phyloP scores from a whole-genome alignment of 2,888 invertebrate genomes.

The Parascotia fuliginaria region DNA sequence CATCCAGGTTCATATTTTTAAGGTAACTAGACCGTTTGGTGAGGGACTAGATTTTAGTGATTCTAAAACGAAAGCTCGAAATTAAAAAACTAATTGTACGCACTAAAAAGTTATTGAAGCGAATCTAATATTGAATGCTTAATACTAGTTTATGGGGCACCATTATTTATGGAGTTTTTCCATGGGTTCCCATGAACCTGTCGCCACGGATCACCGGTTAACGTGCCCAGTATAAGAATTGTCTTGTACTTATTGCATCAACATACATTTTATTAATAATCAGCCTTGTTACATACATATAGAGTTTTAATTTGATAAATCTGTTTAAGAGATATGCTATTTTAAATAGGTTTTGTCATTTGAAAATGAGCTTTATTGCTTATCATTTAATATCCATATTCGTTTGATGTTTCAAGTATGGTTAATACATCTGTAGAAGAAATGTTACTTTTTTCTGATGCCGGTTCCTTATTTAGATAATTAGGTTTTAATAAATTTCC shows the following conservation, averaged over 20 bases:
- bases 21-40: no score
- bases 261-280: background rate
- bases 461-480: constrained; percentile 1
- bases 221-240: constrained; percentile 28
- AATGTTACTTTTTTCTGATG: constrained; percentile 2
- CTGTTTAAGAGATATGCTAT: no score
- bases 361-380: no score
- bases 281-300: background rate
- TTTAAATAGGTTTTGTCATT: no score
- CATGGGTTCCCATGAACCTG: constrained; percentile 41
- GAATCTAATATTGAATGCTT: constrained; percentile 61
- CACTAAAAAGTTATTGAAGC: constrained; percentile 30
- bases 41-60: no score
- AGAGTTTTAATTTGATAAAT: no score
- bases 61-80: no score
- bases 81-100: background rate
- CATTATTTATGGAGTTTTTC: constrained; percentile 42
- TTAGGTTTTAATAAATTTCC: no score
- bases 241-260: background rate
- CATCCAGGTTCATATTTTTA: no score
- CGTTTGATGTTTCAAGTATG: background rate
- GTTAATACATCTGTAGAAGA: no score
- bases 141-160: constrained; percentile 58
- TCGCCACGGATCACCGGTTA: constrained; percentile 39
- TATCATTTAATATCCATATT: background rate